Percentiles rank a stretch among this genome's conserved stretches.
Conservation (phyloP, 1,140 invertebrate genomes). For the Nephotettix cincticeps region DNA sequence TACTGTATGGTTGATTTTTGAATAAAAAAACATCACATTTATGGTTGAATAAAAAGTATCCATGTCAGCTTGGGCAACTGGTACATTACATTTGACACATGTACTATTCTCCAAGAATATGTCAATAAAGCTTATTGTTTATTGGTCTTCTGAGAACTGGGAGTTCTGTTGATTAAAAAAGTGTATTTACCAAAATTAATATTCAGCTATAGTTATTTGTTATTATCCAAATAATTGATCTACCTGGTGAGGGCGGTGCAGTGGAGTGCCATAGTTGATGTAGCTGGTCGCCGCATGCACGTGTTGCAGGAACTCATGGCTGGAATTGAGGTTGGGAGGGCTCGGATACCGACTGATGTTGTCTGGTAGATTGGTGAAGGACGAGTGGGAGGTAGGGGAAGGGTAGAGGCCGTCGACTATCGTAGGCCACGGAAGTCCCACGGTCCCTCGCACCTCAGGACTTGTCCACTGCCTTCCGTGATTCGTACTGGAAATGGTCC, state of each 20-base stretch:
- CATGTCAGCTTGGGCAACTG: too few species aligned
- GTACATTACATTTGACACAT: too few species aligned
- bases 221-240: too few species aligned
- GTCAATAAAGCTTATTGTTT: too few species aligned
- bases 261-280: conserved; percentile 12
- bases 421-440: conserved; percentile 29
- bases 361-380: not conserved
- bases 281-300: conserved; percentile 21
- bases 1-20: too few species aligned
- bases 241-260: not conserved
- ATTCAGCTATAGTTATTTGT: too few species aligned
- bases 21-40: too few species aligned
- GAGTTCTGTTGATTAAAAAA: too few species aligned
- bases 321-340: conserved; percentile 12
- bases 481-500: conserved; percentile 9
- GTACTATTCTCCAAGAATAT: too few species aligned
- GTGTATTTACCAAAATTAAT: too few species aligned
- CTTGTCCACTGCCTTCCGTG: conserved; percentile 33
- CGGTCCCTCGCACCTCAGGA: conserved; percentile 35
- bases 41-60: too few species aligned
- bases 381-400: not conserved
- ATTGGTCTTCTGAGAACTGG: too few species aligned
- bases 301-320: conserved; percentile 19
- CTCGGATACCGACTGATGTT: conserved; percentile 7
- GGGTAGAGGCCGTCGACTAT: conserved; percentile 20